Percentiles rank a stretch among this genome's conserved stretches.
Conservation (phyloP, 2,113 vertebrate genomes). For the Tragelaphus buxtoni region DNA sequence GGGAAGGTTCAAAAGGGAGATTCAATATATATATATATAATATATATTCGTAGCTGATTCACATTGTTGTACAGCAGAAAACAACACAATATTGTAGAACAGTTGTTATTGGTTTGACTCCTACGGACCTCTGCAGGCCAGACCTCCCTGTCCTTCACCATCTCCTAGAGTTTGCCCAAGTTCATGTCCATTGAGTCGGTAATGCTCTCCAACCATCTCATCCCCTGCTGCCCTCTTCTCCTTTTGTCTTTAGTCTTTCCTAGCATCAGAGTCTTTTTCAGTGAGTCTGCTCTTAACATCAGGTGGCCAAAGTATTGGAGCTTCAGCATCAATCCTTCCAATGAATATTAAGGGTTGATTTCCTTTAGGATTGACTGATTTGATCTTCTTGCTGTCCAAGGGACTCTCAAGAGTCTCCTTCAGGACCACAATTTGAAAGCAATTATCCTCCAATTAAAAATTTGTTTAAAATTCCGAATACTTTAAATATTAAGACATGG, state of each 20-base stretch:
- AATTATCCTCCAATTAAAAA: not conserved
- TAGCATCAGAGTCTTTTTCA: not conserved
- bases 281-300: not conserved
- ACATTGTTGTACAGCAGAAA: not conserved
- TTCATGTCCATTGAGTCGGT: not conserved
- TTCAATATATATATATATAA: not conserved
- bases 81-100: not conserved
- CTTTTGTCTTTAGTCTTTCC: not conserved
- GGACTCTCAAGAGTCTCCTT: not conserved
- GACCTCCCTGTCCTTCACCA: not conserved
- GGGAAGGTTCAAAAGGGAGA: not conserved
- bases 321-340: not conserved
- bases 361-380: not conserved
- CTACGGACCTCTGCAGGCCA: not conserved
- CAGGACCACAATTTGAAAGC: not conserved
- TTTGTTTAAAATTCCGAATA: not conserved
- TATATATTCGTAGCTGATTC: not conserved
- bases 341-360: not conserved
- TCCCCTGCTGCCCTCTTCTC: not conserved
- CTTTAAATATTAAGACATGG: not conserved
- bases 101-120: not conserved
- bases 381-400: not conserved
- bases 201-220: not conserved
- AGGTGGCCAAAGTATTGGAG: not conserved
- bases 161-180: not conserved